A percentile compares a stretch with the other conserved stretches of the same genome.
Conservation (phyloP, 2,113 vertebrate genomes). For the Bambusicola thoracicus region DNA sequence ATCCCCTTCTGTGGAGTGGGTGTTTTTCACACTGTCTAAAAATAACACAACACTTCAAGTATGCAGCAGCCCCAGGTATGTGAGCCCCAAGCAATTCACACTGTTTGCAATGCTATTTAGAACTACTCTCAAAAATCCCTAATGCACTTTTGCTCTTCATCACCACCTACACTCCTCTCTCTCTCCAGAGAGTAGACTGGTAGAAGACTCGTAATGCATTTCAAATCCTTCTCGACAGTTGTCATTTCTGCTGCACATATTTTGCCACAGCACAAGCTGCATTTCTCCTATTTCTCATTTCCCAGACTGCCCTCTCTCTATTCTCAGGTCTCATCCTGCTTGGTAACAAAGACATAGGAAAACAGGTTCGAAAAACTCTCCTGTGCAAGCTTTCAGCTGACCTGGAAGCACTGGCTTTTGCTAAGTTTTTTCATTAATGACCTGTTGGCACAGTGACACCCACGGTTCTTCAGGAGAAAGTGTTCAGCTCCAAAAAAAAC, state of each 20-base stretch:
- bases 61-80: neutral
- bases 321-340: neutral
- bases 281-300: neutral
- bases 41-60: neutral
- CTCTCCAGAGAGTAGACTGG: neutral
- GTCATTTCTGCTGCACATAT: neutral
- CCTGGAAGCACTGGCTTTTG: neutral
- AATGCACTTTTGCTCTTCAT: neutral
- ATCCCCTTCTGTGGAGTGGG: accelerated
- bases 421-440: accelerated
- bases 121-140: neutral
- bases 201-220: neutral
- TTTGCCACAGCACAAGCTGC: neutral
- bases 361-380: neutral
- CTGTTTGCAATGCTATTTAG: neutral
- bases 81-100: neutral
- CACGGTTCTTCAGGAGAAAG: neutral
- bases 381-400: neutral
- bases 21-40: neutral
- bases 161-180: neutral
- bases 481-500: neutral
- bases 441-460: neutral
- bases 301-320: neutral
- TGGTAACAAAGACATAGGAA: neutral
- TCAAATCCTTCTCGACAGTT: neutral